Percentiles rank a stretch among this genome's conserved stretches.
These are phyloP conservation scores for Rhamnusium bicolor DNA, from an alignment of 2,888 invertebrate species.

Conservation along the genomic window DNA sequence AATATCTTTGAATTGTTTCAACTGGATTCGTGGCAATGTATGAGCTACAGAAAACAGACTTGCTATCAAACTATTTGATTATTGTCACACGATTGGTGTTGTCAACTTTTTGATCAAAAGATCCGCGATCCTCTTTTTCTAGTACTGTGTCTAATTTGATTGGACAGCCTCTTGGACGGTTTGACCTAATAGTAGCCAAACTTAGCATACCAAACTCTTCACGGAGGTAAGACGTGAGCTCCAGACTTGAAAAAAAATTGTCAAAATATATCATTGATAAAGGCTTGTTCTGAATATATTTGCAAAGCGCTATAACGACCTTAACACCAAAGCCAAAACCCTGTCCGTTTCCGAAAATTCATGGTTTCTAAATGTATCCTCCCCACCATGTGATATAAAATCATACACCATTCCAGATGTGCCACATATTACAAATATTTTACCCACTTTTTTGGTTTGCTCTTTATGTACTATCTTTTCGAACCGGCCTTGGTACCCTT, in stretches of 20 bases:
- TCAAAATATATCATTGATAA: background rate
- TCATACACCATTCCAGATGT: background rate
- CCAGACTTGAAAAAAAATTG: background rate
- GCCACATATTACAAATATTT: slow-evolving; percentile 43
- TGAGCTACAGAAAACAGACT: too few species aligned
- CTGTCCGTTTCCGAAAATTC: background rate
- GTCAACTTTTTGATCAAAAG: too few species aligned
- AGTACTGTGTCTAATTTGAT: too few species aligned
- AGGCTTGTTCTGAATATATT: background rate
- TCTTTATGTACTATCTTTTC: background rate
- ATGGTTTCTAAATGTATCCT: background rate
- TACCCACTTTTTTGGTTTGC: slow-evolving; percentile 44
- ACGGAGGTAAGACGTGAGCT: too few species aligned
- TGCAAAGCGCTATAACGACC: background rate
- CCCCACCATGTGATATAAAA: background rate
- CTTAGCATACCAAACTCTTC: too few species aligned
- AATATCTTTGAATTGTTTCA: background rate
- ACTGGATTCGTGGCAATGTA: background rate
- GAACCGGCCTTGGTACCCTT: background rate
- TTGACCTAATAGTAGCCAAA: too few species aligned
- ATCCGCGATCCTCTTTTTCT: too few species aligned
- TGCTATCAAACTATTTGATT: too few species aligned
- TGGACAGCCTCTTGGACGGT: too few species aligned
- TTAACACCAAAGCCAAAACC: background rate
- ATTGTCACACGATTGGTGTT: too few species aligned